A percentile compares a stretch with the other conserved stretches of the same genome.
These are phyloP conservation scores for Heliconius hortense DNA, from an alignment of 2,888 invertebrate genomes.

Conservation along the genomic window DNA sequence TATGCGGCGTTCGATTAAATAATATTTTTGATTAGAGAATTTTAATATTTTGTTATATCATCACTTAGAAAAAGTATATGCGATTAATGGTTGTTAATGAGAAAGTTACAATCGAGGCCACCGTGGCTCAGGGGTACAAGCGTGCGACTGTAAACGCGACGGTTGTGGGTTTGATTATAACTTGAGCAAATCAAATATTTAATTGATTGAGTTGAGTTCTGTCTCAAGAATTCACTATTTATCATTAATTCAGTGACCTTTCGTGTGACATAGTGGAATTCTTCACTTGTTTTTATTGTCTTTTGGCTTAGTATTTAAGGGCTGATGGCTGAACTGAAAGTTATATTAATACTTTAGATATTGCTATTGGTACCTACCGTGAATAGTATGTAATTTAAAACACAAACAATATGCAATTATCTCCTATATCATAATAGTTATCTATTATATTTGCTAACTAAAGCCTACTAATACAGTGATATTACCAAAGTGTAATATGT, in stretches of 20 bases:
- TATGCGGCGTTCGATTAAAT: not conserved
- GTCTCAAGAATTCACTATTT: not conserved
- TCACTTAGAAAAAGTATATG: not conserved
- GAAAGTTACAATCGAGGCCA: not conserved
- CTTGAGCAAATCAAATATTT: not conserved
- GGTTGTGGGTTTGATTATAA: not conserved
- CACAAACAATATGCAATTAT: conserved; percentile 22
- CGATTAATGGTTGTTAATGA: not conserved
- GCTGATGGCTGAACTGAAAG: too few species aligned
- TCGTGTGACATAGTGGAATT: too few species aligned
- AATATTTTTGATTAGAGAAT: not conserved
- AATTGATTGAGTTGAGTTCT: not conserved
- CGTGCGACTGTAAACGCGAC: not conserved
- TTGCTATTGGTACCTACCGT: not conserved
- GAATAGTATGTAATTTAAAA: conserved; percentile 9
- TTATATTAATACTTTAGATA: too few species aligned
- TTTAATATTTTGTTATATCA: not conserved
- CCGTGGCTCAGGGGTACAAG: not conserved
- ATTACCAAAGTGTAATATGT: conserved; percentile 22
- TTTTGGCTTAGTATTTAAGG: not conserved
- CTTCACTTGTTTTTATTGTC: not conserved
- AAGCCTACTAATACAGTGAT: conserved; percentile 27
- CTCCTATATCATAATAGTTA: conserved; percentile 11
- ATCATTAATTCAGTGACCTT: too few species aligned
- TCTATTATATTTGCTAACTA: conserved; percentile 10